These are phyloP conservation scores for Sphinx pinastri DNA, from an alignment of 2,888 invertebrate species.

Conservation along the genomic window DNA sequence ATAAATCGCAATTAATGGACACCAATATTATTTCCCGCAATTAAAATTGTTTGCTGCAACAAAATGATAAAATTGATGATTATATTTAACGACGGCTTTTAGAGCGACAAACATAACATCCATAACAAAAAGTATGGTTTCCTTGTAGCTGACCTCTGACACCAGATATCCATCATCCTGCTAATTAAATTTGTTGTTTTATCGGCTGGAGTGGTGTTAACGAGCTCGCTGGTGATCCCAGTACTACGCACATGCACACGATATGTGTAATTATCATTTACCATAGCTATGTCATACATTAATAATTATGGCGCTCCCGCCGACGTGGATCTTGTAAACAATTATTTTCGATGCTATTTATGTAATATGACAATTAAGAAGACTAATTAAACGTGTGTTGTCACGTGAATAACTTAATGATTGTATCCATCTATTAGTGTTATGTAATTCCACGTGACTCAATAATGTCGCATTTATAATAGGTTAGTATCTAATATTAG, in stretches of 20 bases:
- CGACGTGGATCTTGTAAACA: constrained; percentile 12
- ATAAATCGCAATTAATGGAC: constrained; percentile 63
- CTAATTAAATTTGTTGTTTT: constrained; percentile 58
- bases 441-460: too few species aligned
- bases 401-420: background rate
- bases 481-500: too few species aligned
- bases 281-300: constrained; percentile 11
- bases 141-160: constrained; percentile 73
- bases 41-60: constrained; percentile 68
- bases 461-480: too few species aligned
- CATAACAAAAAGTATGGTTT: constrained; percentile 58
- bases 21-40: constrained; percentile 70
- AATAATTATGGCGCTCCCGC: background rate
- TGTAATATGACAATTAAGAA: background rate
- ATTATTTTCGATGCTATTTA: background rate
- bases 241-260: constrained; percentile 9
- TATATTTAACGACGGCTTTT: constrained; percentile 62
- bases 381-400: background rate
- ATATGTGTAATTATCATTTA: constrained; percentile 10
- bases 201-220: constrained; percentile 23
- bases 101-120: constrained; percentile 39
- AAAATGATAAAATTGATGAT: constrained; percentile 70
- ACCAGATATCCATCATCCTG: constrained; percentile 66
- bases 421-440: background rate
- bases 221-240: constrained; percentile 17